A percentile compares a stretch with the other conserved stretches of the same genome.
phyloP scores from a whole-genome alignment of 2,888 invertebrate species.

The Cremastobaeus sp. region DNA sequence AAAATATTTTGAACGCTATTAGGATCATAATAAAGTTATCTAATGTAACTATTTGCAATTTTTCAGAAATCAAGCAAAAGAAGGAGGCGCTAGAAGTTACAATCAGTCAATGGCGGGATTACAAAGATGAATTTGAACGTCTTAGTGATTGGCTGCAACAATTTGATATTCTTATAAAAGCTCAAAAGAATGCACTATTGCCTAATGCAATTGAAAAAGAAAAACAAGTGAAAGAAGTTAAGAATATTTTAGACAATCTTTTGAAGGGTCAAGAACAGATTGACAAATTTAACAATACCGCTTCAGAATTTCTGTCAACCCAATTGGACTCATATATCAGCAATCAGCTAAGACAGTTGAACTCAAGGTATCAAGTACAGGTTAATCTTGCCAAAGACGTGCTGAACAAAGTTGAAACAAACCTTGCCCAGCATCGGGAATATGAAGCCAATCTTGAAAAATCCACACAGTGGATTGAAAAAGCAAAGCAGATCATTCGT shows the following conservation, averaged over 20 bases:
- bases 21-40: too few relatives aligned
- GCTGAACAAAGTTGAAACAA: slow-evolving; percentile 92
- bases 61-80: slow-evolving; percentile 87
- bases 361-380: slow-evolving; percentile 93
- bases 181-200: slow-evolving; percentile 90
- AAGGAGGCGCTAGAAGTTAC: slow-evolving; percentile 90
- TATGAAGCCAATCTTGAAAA: slow-evolving; percentile 88
- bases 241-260: slow-evolving; percentile 86
- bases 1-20: too few relatives aligned
- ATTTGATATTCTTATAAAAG: slow-evolving; percentile 93
- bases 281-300: slow-evolving; percentile 89
- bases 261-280: slow-evolving; percentile 89
- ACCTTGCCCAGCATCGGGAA: slow-evolving; percentile 89
- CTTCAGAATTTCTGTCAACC: slow-evolving; percentile 87
- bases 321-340: slow-evolving; percentile 92
- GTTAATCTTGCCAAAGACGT: slow-evolving; percentile 94
- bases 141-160: slow-evolving; percentile 95
- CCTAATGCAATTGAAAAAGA: slow-evolving; percentile 90
- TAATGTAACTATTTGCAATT: not conserved
- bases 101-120: slow-evolving; percentile 91
- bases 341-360: slow-evolving; percentile 90
- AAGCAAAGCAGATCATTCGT: slow-evolving; percentile 89
- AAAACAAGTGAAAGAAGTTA: slow-evolving; percentile 89
- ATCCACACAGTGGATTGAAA: slow-evolving; percentile 91
- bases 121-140: slow-evolving; percentile 94